Conservation (phyloP, 2,113 vertebrate species). For the Antechinus flavipes region DNA sequence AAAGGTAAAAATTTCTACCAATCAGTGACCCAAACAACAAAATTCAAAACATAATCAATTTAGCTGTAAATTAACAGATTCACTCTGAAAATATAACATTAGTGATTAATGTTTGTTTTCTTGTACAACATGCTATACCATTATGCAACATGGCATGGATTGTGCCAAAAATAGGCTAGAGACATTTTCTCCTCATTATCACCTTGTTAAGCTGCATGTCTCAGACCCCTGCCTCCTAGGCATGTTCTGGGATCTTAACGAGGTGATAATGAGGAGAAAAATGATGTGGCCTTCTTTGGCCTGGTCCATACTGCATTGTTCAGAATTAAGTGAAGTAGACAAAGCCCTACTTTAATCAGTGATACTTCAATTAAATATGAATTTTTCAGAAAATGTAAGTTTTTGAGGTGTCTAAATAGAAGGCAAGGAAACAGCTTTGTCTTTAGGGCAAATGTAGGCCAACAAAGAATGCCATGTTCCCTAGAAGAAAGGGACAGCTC, state of each 20-base stretch:
- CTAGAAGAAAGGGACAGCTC: constrained; percentile 9
- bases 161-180: constrained; percentile 75
- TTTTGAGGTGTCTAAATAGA: constrained; percentile 39
- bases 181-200: constrained; percentile 83
- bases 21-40: constrained; percentile 31
- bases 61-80: constrained; percentile 51
- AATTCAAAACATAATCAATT: constrained; percentile 8
- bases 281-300: constrained; percentile 77
- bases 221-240: constrained; percentile 79
- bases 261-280: constrained; percentile 82
- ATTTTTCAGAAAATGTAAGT: constrained; percentile 57
- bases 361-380: constrained; percentile 74
- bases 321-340: constrained; percentile 39
- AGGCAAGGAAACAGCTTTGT: constrained; percentile 21
- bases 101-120: constrained; percentile 42
- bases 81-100: constrained; percentile 51
- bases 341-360: constrained; percentile 75
- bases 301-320: constrained; percentile 71
- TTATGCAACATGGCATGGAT: constrained; percentile 70
- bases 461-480: neutral
- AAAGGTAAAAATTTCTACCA: neutral
- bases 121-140: constrained; percentile 54
- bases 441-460: constrained; percentile 29
- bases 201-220: constrained; percentile 79
- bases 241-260: constrained; percentile 81